Conservation (phyloP, 2,888 invertebrate species). For the Notodonta ziczac region DNA sequence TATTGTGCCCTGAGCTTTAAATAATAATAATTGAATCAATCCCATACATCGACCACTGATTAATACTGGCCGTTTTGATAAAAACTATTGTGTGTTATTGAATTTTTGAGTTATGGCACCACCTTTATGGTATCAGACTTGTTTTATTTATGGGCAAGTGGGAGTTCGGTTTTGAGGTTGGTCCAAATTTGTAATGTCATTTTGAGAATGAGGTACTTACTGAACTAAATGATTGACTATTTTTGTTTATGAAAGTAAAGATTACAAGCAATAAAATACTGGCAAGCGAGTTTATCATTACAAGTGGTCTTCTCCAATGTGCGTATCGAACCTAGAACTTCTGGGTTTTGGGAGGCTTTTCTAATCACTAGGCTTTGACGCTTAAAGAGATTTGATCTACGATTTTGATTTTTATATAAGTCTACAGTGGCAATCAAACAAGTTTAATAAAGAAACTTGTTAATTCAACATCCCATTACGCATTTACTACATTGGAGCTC, state of each 20-base stretch:
- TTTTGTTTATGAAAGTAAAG: too few relatives aligned
- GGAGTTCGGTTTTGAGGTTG: constrained; percentile 40
- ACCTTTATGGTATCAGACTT: constrained; percentile 33
- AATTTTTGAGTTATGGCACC: constrained; percentile 48
- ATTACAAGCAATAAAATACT: too few relatives aligned
- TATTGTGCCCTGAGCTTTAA: constrained; percentile 77
- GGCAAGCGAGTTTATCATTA: too few relatives aligned
- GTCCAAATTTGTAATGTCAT: neutral
- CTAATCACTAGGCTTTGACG: too few relatives aligned
- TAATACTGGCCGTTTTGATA: constrained; percentile 59
- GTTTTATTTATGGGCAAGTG: constrained; percentile 50
- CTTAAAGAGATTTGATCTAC: too few relatives aligned
- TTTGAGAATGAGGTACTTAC: too few relatives aligned
- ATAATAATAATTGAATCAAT: constrained; percentile 83
- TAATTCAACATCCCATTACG: neutral
- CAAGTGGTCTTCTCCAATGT: too few relatives aligned
- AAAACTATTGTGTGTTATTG: constrained; percentile 54
- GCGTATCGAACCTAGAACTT: too few relatives aligned
- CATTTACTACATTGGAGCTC: neutral
- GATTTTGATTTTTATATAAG: neutral
- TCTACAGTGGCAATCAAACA: neutral
- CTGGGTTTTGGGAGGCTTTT: too few relatives aligned
- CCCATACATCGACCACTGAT: constrained; percentile 61
- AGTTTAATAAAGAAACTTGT: neutral
- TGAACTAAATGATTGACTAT: too few relatives aligned